Evolutionary conservation across 2,797 vertebrate species (phyloP).

Genomic region (Salmo trutta): DNA sequence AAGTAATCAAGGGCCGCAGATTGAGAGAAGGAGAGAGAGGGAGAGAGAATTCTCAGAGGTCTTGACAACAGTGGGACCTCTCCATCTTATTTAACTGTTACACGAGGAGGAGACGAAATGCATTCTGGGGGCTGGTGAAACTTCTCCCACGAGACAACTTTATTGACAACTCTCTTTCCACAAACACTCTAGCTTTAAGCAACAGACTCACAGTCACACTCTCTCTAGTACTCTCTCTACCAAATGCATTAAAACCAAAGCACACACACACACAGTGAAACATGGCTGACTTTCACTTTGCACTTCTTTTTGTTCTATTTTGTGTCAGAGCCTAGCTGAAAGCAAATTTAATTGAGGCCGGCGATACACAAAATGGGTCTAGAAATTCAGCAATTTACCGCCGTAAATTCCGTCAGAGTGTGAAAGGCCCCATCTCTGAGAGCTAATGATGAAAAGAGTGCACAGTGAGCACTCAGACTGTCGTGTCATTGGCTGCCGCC

Average conservation of each 20-base stretch:
- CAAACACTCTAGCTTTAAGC: constrained; percentile 52
- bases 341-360: constrained; percentile 45
- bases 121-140: constrained; percentile 32
- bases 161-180: constrained; percentile 16
- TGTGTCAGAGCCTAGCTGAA: constrained; percentile 41
- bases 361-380: constrained; percentile 52
- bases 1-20: constrained; percentile 80
- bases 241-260: neutral
- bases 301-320: constrained; percentile 19
- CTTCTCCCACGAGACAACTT: constrained; percentile 12
- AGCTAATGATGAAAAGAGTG: constrained; percentile 54
- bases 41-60: neutral
- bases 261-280: constrained; percentile 15
- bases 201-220: constrained; percentile 20
- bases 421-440: constrained; percentile 38
- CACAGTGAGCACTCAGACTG: constrained; percentile 7
- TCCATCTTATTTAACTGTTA: constrained; percentile 65
- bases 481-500: constrained; percentile 45
- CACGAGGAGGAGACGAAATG: constrained; percentile 36
- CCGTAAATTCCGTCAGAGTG: constrained; percentile 47
- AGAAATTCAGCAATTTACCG: constrained; percentile 28
- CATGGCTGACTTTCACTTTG: constrained; percentile 47
- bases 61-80: constrained; percentile 40
- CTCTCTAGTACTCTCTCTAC: constrained; percentile 4
- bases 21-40: constrained; percentile 55